These are phyloP conservation scores for Canis aureus DNA, from an alignment of 2,113 vertebrate genomes.

Conservation along the genomic window DNA sequence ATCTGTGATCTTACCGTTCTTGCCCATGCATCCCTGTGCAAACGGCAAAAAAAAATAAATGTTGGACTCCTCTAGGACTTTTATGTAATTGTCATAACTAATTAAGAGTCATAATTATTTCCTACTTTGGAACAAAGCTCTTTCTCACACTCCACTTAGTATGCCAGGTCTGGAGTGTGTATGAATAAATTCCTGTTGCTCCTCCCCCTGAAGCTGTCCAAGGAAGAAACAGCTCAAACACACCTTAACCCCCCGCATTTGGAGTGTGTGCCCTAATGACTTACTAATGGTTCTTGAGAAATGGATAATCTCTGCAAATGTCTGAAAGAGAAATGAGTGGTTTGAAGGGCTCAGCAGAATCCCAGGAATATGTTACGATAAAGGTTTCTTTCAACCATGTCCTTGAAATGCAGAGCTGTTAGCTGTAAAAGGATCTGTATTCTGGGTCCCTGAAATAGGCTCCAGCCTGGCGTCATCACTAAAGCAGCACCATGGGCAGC, in stretches of 20 bases:
- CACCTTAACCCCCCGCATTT: neutral
- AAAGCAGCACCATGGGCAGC: neutral
- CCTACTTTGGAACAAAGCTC: neutral
- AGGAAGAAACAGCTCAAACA: neutral
- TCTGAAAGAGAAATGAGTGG: neutral
- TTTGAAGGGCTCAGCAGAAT: neutral
- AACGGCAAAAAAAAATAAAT: neutral
- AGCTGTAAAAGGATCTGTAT: neutral
- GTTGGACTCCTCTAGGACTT: neutral
- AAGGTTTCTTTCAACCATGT: neutral
- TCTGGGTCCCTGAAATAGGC: neutral
- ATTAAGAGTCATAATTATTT: constrained; percentile 43
- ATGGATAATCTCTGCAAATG: neutral
- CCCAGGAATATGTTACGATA: neutral
- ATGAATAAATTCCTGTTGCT: neutral
- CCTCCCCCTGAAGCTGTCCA: neutral
- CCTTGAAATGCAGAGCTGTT: neutral
- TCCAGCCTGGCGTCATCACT: neutral
- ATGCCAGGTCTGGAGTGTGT: neutral
- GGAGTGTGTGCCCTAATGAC: neutral
- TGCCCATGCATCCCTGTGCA: neutral
- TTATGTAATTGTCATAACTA: constrained; percentile 31
- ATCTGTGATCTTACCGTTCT: neutral
- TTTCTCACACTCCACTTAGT: neutral
- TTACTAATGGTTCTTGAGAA: neutral